These are phyloP conservation scores for Ostrea denselamellosa DNA, from an alignment of 1,140 invertebrate genomes.

Conservation along the genomic window DNA sequence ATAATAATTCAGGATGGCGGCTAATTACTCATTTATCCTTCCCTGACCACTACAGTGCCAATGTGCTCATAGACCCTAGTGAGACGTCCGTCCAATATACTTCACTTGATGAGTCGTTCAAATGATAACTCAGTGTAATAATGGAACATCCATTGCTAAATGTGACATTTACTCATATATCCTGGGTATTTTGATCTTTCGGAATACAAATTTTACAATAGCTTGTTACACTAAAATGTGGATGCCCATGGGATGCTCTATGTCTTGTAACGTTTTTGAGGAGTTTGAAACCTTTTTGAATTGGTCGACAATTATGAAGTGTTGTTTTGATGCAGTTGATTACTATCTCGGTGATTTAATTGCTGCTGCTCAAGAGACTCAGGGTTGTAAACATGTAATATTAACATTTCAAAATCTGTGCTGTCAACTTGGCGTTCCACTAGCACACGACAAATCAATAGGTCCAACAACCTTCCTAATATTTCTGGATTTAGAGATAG, in stretches of 20 bases:
- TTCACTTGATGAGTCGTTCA: constrained; percentile 42
- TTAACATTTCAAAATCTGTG: too few relatives aligned
- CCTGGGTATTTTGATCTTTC: constrained; percentile 51
- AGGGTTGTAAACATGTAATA: not conserved
- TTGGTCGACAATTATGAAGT: constrained; percentile 25
- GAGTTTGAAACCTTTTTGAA: constrained; percentile 52
- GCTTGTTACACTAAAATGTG: constrained; percentile 55
- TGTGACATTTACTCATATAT: constrained; percentile 48
- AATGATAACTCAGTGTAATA: not conserved
- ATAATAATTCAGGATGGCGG: constrained; percentile 43
- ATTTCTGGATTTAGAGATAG: not conserved
- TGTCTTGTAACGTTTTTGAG: constrained; percentile 49
- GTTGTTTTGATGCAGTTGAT: not conserved
- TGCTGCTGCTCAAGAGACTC: not conserved
- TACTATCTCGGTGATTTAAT: constrained; percentile 54
- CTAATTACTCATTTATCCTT: constrained; percentile 46
- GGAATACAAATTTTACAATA: constrained; percentile 43
- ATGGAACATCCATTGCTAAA: constrained; percentile 40
- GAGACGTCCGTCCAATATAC: constrained; percentile 36
- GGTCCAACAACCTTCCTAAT: not conserved
- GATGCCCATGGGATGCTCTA: constrained; percentile 48
- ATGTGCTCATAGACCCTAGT: constrained; percentile 42
- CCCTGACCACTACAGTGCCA: not conserved
- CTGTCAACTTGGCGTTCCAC: not conserved
- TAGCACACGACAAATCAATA: not conserved